A percentile compares a stretch with the other conserved stretches of the same genome.
Conservation (phyloP, 1,140 invertebrate species). For the Cherax destructor region DNA sequence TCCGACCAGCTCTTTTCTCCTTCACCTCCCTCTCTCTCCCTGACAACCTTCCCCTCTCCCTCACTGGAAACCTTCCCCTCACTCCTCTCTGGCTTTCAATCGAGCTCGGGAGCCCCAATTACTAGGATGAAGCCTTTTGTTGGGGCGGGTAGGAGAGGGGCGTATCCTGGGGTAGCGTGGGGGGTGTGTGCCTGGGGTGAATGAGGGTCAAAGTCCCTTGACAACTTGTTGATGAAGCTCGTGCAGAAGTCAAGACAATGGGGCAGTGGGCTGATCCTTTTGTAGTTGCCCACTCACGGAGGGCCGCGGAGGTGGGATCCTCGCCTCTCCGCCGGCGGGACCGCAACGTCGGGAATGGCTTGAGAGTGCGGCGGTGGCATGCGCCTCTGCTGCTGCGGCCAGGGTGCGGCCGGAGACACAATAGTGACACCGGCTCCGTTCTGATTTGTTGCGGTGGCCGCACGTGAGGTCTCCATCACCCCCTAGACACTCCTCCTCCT, state of each 20-base stretch:
- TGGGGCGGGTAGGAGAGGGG: conserved; percentile 49
- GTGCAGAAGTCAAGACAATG: conserved; percentile 67
- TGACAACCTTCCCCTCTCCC: not conserved
- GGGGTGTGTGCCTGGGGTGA: conserved; percentile 52
- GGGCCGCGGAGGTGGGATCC: not conserved
- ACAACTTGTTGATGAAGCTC: conserved; percentile 66
- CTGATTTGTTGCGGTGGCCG: conserved; percentile 53
- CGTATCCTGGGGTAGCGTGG: conserved; percentile 27
- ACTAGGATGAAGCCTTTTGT: conserved; percentile 68
- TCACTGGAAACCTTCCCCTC: not conserved
- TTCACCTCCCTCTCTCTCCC: not conserved
- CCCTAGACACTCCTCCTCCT: conserved; percentile 8
- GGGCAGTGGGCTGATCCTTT: conserved; percentile 58
- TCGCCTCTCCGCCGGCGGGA: not conserved
- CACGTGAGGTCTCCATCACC: conserved; percentile 57
- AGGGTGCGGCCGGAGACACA: conserved; percentile 49
- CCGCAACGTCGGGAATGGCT: conserved; percentile 11
- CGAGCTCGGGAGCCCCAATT: conserved; percentile 63
- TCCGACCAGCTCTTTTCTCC: not conserved
- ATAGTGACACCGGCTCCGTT: conserved; percentile 58
- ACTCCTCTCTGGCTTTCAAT: conserved; percentile 58
- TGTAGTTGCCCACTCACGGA: conserved; percentile 51
- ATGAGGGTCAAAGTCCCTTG: conserved; percentile 65
- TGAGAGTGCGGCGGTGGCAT: not conserved
- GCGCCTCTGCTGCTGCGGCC: conserved; percentile 31